Evolutionary conservation across 2,888 invertebrate genomes (phyloP), one percentile per base, ranked within the genome.

Genomic region (Stenolophus ochropezus): DNA sequence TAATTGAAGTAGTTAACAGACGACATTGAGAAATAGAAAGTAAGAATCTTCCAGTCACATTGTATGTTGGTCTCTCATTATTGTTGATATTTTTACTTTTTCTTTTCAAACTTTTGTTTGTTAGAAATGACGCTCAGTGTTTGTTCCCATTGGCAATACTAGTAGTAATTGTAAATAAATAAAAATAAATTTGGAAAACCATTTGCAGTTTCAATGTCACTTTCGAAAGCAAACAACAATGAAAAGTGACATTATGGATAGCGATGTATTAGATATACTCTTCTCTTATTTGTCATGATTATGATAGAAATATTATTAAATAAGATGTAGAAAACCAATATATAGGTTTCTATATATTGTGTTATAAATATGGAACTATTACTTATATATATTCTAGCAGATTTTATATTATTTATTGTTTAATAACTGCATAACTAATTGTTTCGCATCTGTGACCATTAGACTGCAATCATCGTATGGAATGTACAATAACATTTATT

Each of bases 1-100:
- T 56, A 56, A 56, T 56, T 56, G 3, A 69, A 71, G 73, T 73
- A 73, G 73, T 21, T 49, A 69, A 18, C 49, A 73, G 49, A 73
- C 73, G 73, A 73, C 73, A 73, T 73, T 73, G 73, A 73, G 73
- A 73, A 73, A 73, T 73, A 73, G 73, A 73, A 73, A 73, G 73
- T 73, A 73, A 47, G 51, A 73, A 14, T 73, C 51, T 73, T 49
- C 49, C 49, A 42, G 51, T 21, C 8, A 23, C 42, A 71, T 69
- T 47, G 71, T 71, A 47, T 3, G 65, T 69, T 69, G 14, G 27
- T 23, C 49, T 73, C 73, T 27, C 73, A 73, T 73, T 73, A 73
- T 73, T 73, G 51, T 73, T 73, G 51, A 23, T 73, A 73, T 73
- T 73, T 73, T 73, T 49, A 73, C 73, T 73, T 73, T 73, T 73